Evolutionary conservation across 1,140 invertebrate genomes (phyloP).

Genomic region (Mizuhopecten yessoensis): DNA sequence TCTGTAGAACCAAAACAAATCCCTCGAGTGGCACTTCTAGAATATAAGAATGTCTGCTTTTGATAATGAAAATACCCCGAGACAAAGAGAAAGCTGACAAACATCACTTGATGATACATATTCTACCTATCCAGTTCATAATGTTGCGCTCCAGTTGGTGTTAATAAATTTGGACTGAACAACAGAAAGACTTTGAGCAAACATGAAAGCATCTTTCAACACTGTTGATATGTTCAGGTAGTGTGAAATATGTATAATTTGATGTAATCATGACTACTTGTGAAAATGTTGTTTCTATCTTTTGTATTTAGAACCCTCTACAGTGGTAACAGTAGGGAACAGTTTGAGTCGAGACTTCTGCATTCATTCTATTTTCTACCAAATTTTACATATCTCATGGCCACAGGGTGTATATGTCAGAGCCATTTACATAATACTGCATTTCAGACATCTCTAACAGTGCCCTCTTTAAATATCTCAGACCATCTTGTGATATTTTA

Average conservation of each 20-base stretch:
- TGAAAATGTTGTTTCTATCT: neutral
- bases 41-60: neutral
- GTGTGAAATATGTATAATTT: neutral
- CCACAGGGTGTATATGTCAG: neutral
- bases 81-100: neutral
- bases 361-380: neutral
- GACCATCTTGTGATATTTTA: neutral
- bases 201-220: neutral
- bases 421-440: neutral
- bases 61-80: neutral
- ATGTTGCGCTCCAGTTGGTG: no score
- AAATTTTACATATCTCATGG: constrained; percentile 1
- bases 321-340: neutral
- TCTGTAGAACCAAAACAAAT: neutral
- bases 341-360: neutral
- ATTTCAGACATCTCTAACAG: neutral
- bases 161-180: neutral
- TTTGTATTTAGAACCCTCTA: neutral
- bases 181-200: no score
- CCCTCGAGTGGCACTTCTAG: neutral
- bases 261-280: neutral
- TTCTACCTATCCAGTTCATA: neutral
- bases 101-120: neutral
- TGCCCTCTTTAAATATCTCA: neutral
- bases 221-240: neutral